These are phyloP conservation scores for Suricata suricatta DNA, from an alignment of 2,113 vertebrate genomes.

Conservation along the genomic window DNA sequence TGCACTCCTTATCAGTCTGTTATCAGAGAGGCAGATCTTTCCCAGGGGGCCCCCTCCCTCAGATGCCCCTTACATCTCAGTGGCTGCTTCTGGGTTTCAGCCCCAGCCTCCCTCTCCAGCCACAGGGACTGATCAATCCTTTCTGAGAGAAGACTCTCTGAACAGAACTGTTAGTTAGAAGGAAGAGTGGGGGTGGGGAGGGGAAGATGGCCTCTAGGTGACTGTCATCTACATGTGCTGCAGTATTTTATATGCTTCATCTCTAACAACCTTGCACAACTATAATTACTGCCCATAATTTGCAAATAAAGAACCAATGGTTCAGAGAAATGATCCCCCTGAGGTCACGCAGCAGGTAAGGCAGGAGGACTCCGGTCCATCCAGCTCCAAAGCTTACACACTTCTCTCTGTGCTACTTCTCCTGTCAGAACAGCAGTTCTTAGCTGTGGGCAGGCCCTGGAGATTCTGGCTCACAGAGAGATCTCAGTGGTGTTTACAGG, in stretches of 20 bases:
- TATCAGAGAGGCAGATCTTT: not conserved
- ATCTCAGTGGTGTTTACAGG: not conserved
- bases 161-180: not conserved
- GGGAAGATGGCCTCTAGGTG: not conserved
- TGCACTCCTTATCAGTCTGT: not conserved
- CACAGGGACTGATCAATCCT: not conserved
- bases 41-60: not conserved
- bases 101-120: too few species aligned
- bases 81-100: not conserved
- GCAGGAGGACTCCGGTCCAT: not conserved
- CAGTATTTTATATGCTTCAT: not conserved
- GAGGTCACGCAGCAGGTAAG: not conserved
- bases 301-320: not conserved
- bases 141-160: not conserved
- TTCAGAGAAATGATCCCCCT: not conserved
- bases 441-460: not conserved
- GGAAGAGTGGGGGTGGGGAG: not conserved
- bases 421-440: too few species aligned
- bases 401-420: not conserved
- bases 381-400: not conserved
- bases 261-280: not conserved
- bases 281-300: not conserved
- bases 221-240: not conserved
- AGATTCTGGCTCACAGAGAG: not conserved
- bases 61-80: not conserved